Conservation (phyloP, 2,113 vertebrate species). For the Tragelaphus imberbis region DNA sequence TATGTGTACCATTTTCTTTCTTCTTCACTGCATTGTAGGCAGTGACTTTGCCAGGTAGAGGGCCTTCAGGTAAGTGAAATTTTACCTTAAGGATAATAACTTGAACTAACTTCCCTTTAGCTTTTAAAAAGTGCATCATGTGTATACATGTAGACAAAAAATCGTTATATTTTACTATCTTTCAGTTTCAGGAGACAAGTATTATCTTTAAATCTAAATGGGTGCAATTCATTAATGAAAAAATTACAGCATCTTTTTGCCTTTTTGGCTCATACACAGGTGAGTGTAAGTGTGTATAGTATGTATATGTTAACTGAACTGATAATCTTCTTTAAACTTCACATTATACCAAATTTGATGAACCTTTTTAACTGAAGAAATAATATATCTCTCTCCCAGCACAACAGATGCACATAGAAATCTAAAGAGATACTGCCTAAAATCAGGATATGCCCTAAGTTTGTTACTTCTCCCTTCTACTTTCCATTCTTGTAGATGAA, state of each 20-base stretch:
- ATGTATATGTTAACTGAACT: slow-evolving; percentile 1
- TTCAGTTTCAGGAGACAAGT: slow-evolving; percentile 95
- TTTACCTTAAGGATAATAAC: neutral
- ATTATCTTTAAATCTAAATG: slow-evolving; percentile 91
- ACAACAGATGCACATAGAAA: neutral
- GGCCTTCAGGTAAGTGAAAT: neutral
- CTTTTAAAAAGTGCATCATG: slow-evolving; percentile 10
- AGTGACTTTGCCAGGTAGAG: neutral
- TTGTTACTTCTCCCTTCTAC: neutral
- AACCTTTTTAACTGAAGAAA: slow-evolving; percentile 5
- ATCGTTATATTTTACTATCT: slow-evolving; percentile 1
- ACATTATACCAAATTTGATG: neutral
- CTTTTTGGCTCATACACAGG: slow-evolving; percentile 97
- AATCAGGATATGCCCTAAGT: neutral
- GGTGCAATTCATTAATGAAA: slow-evolving; percentile 92
- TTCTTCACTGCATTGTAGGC: neutral
- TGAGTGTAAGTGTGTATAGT: slow-evolving; percentile 68
- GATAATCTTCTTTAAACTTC: neutral
- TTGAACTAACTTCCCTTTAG: neutral
- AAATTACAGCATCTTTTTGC: slow-evolving; percentile 97
- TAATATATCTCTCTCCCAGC: neutral
- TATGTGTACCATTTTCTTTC: neutral
- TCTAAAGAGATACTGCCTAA: neutral
- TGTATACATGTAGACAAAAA: neutral
- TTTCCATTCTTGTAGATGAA: neutral